A percentile compares a stretch with the other conserved stretches of the same genome.
phyloP scores from a whole-genome alignment of 2,797 vertebrate species.

The Okamejei kenojei region DNA sequence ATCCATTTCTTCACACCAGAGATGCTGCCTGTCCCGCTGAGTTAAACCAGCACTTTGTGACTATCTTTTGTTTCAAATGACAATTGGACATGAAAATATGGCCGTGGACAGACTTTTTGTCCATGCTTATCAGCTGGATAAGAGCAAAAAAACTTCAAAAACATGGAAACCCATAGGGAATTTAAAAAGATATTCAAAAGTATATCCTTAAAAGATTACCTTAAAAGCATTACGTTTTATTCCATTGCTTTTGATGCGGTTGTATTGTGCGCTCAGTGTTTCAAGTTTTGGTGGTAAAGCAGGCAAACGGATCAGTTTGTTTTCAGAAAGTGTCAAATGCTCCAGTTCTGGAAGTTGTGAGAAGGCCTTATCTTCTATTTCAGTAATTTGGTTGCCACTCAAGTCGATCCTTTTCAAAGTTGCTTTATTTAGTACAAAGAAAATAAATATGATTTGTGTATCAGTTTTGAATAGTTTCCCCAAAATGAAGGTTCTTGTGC shows the following conservation, averaged over 20 bases:
- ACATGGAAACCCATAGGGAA: background rate
- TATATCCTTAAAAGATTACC: slow-evolving; percentile 57
- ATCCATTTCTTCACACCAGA: too few relatives aligned
- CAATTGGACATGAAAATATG: background rate
- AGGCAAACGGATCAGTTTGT: slow-evolving; percentile 78
- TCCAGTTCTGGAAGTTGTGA: slow-evolving; percentile 77
- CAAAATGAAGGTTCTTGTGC: background rate
- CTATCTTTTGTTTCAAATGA: background rate
- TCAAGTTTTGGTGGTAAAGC: slow-evolving; percentile 78
- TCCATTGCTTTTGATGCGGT: slow-evolving; percentile 82
- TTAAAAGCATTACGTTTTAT: slow-evolving; percentile 88
- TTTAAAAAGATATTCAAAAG: background rate
- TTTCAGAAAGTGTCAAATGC: slow-evolving; percentile 84
- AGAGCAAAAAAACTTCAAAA: background rate
- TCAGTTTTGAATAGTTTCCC: background rate
- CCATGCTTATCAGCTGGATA: background rate
- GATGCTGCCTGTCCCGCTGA: too few relatives aligned
- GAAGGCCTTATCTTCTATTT: slow-evolving; percentile 91
- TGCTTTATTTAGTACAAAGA: slow-evolving; percentile 57
- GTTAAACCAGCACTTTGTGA: too few relatives aligned
- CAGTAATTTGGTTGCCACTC: slow-evolving; percentile 84
- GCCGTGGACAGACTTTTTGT: background rate
- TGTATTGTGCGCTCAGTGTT: slow-evolving; percentile 82
- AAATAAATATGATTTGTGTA: slow-evolving; percentile 29
- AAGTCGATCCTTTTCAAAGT: slow-evolving; percentile 91